Evolutionary conservation across 2,888 invertebrate genomes (phyloP), one percentile per base, ranked within the genome.

Genomic region (Amphipoea oculea): DNA sequence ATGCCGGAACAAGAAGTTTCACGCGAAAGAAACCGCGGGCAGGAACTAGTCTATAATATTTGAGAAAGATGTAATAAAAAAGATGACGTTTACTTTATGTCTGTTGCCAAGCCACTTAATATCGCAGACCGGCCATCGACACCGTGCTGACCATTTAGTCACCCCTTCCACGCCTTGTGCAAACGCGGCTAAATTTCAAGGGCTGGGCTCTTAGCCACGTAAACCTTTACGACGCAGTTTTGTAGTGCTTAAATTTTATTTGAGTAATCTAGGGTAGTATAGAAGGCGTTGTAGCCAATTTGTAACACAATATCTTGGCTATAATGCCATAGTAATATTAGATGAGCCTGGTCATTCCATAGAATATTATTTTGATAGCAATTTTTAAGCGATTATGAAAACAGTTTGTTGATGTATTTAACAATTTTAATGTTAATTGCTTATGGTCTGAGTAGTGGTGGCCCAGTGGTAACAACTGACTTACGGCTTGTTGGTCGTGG

Each of bases 211-310:
- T 88, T 78, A 86, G 86, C 86, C 83, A 88, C 84, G 82, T 85
- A 87, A 88, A 83, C 88, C 79, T 85, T 91, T 86, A 86, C 76
- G 84, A 87, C 78, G 65, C 74, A 73, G 77, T 83, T 82, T 79
- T 81, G 84, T 85, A 86, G 83, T 86, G 75, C 84, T 89, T 86
- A 84, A 87, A 88, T 90, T 87, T 91, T 91, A 90, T 90, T 87
- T 83, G 70, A 85, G 83, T 81, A 86, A 82, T 81, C 76, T 84
- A 78, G 66, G 81, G 73, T 74, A 81, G 78, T 79, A 73, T 80
- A 73, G 78, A 74, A 69, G 75, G 72, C 63, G 70, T 70, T 76
- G 63, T 66, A 74, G 77, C 78, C 80, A 89, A 85, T 89, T 89
- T 88, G 88, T 83, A 85, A 87, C 73, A 51, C 42, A 86, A 89